phyloP scores from a whole-genome alignment of 1,140 invertebrate species.

The Daktulosphaira vitifoliae region DNA sequence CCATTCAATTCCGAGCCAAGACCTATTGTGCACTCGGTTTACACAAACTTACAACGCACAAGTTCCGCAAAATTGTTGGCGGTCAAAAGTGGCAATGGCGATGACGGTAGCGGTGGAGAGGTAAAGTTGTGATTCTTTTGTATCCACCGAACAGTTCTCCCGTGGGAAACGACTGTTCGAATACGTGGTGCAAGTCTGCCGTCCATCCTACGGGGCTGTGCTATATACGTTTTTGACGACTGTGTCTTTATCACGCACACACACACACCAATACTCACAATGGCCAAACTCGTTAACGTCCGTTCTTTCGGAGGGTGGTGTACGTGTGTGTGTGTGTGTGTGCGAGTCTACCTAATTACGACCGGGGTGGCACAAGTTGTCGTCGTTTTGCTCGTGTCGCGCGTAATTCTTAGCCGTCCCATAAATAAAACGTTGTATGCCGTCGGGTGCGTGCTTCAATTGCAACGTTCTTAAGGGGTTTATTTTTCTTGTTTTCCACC shows the following conservation, averaged over 20 bases:
- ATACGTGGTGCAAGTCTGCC: conserved; percentile 1
- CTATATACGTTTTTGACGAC: conserved; percentile 6
- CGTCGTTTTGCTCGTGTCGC: conserved; percentile 24
- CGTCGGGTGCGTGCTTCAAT: conserved; percentile 24
- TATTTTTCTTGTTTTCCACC: neutral
- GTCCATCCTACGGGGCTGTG: neutral
- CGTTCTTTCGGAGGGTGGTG: conserved; percentile 23
- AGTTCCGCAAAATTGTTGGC: neutral
- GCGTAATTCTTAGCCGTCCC: conserved; percentile 31
- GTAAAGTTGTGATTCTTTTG: conserved; percentile 32
- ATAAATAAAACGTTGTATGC: conserved; percentile 16
- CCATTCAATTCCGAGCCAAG: conserved; percentile 1
- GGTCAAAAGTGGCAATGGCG: neutral
- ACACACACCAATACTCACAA: too few relatives aligned
- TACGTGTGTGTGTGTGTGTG: neutral
- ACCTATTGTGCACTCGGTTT: neutral
- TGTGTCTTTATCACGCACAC: conserved; percentile 29
- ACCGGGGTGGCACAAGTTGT: conserved; percentile 22
- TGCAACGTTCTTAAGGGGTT: conserved; percentile 1
- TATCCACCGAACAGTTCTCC: conserved; percentile 23
- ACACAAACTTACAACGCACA: too few relatives aligned
- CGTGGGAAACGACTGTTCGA: conserved; percentile 9
- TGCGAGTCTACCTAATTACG: conserved; percentile 22
- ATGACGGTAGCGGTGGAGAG: neutral
- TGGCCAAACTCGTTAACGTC: conserved; percentile 30